Conservation (phyloP, 2,797 vertebrate genomes). For the Pseudomugil tenellus region DNA sequence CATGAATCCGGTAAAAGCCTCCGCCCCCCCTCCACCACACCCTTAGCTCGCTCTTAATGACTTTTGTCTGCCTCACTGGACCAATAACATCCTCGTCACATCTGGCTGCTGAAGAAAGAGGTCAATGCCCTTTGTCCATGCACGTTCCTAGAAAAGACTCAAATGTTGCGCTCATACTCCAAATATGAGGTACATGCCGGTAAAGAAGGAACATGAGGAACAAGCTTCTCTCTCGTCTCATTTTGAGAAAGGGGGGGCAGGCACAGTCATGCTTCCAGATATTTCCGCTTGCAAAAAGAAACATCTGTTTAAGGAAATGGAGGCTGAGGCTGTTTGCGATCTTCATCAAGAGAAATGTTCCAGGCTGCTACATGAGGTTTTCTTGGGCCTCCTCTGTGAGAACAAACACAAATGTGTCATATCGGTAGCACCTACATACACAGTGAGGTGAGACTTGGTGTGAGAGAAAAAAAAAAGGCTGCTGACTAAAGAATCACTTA, state of each 20-base stretch:
- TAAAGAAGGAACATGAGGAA: conserved; percentile 11
- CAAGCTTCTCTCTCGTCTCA: conserved; percentile 37
- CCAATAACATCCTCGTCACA: conserved; percentile 66
- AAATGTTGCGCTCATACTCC: conserved; percentile 58
- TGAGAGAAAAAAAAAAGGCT: conserved; percentile 12
- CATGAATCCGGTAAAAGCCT: conserved; percentile 57
- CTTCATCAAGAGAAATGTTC: background rate
- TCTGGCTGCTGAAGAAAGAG: conserved; percentile 68
- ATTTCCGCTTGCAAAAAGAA: conserved; percentile 52
- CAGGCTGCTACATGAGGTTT: background rate
- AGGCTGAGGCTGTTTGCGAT: conserved; percentile 34
- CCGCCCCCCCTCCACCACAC: conserved; percentile 1
- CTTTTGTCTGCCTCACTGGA: conserved; percentile 70
- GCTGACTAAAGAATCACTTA: conserved; percentile 54
- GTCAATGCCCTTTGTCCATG: conserved; percentile 65
- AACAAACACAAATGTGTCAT: conserved; percentile 50
- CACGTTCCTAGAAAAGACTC: conserved; percentile 54
- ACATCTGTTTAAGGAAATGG: conserved; percentile 58
- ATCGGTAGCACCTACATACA: conserved; percentile 50
- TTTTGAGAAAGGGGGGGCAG: conserved; percentile 6
- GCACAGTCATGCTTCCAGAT: conserved; percentile 49
- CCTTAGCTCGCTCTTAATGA: conserved; percentile 65
- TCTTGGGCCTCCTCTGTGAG: conserved; percentile 6
- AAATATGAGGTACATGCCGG: conserved; percentile 58
- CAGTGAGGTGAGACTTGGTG: conserved; percentile 40